Evolutionary conservation across 2,797 vertebrate genomes (phyloP), one percentile per base, ranked within the genome.

Genomic region (Tangara arthus): DNA sequence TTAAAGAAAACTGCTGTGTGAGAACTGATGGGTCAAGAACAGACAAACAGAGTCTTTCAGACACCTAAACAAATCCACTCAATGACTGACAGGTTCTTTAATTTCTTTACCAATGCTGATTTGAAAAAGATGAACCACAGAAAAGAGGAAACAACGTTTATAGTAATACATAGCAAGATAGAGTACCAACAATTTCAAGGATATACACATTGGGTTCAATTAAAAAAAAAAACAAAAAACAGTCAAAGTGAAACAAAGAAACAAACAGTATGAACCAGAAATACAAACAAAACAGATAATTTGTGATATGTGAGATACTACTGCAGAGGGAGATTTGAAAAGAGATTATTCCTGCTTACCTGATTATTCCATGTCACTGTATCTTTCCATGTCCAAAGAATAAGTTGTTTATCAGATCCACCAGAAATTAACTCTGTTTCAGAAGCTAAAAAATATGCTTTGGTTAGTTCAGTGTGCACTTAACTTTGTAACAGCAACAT

Each of bases 341-440:
- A 76, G 28, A 49, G 11, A 5, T 55, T 39, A 84, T 61, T 94
- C 76, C 57, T 87, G 22, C 96, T 78, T 95, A 99, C 99, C 98
- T 98, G 98, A 53, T 96, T 98, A 97, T 98, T 97, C 71, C 97
- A 97, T n/a, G 85, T 95, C 94, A 26, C 30, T 50, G 8, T 55
- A 52, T 57, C 53, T 24, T 47, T 68, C 89, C 72, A 75, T 21
- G 98, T 97, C 99, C 99, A 99, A 81, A 99, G 87, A 94, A 99
- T 98, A 71, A 99, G 93, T 13, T 93, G 97, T 94, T 98, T 98
- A 97, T 99, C 99, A 63, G 99, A 99, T 57, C 98, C 98, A 97
- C 99, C 99, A 82, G 99, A 99, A 91, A 99, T 97, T 82, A 99
- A 97, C 84, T 98, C 98, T 26, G 90, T 97, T 96, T 99, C 99